Base-by-base conservation (phyloP, 2,113 vertebrate genomes). In the Rhynchopsitta pachyrhyncha region DNA sequence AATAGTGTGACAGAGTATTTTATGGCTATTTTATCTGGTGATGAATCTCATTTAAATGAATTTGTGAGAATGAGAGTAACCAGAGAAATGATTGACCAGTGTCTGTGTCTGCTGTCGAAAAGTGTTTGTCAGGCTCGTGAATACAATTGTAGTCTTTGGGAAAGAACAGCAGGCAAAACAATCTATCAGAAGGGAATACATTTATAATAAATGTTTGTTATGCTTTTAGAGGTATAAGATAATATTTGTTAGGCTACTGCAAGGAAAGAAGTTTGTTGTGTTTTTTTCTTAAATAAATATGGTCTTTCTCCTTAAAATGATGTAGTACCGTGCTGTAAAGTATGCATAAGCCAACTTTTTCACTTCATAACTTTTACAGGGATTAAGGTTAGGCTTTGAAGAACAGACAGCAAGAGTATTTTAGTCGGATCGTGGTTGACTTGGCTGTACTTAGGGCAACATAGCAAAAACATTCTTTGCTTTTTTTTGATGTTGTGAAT, bases 281-380 rank as follows among this genome's bases (percentile, higher is more conserved):
- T 42, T 46, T 28, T 50, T 24, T 68, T 12, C 50, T 52, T 47
- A 73, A 70, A 63, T 66, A 88, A 75, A 83, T 93, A 42, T 1
- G 1, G 35, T 87, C 13, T 59, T 83, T 91, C 67, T 96, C 13
- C 37, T 87, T 87, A 42, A 35, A 35, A 69, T 78, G 37, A 84
- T 69, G 35, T 63, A 79, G 23, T 44, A 68, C 28, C 29, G 25
- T 47, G 16, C 64, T 8, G 14, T 66, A 42, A n/a, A 82, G 31
- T 57, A 28, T 41, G 17, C 22, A 18, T 29, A 67, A 47, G 92
- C 87, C 91, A 73, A 28, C 59, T 80, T 85, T 78, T 88, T 92
- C 77, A 95, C 86, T 93, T 96, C 27, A 16, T 92, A 92, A 94
- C 59, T 96, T 97, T 81, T 20, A 82, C 27, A 77, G 39, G 90